Evolutionary conservation across 1,140 invertebrate species (phyloP), one percentile per base, ranked within the genome.

Genomic region (Drosophila parabipectinata): DNA sequence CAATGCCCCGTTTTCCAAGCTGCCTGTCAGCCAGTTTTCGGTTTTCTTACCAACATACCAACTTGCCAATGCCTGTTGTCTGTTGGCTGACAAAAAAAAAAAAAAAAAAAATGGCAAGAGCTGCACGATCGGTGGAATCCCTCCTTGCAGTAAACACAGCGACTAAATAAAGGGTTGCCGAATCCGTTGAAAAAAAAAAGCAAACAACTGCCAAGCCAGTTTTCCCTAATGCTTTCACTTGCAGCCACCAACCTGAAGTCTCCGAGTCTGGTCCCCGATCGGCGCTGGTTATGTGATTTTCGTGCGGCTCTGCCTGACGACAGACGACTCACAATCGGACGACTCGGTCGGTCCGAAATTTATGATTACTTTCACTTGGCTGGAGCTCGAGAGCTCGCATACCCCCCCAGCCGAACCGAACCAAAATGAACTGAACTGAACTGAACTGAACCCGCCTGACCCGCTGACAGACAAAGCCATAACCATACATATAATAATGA

Each of bases 321-420:
- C 52, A 52, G 32, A 18, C 4, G 26, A 50, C 24, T 9, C 44
- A 69, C 44, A 66, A 15, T 41, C 39, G 12, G 39, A 15, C 12
- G 82, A 72, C 58, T 68, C 53, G 78, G 82, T 84, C 77, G 66
- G 62, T 77, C 64, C 30, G 59, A 79, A 82, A 90, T 90, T 90
- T 88, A 89, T 89, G 89, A 89, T 91, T 89, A 91, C 89, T 91
- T 91, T 91, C 89, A 91, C 89, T 91, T 77, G 77, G 51, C 66
- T 32, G 63, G 52, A 8, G 4, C 30, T 34, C n/a, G 12, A 14
- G 45, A 3, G 0, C 24, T 21, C 0, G 21, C 21, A 21, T 21
- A 21, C 21, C 21, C 1, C 21, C 45, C 48, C 39, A 34, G 2
- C 55, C 26, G 12, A 28, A 3, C 21, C 18, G 39, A 34, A 4